Percentiles rank a stretch among this genome's conserved stretches.
phyloP scores from a whole-genome alignment of 2,888 invertebrate genomes.

The Antheraea yamamai region DNA sequence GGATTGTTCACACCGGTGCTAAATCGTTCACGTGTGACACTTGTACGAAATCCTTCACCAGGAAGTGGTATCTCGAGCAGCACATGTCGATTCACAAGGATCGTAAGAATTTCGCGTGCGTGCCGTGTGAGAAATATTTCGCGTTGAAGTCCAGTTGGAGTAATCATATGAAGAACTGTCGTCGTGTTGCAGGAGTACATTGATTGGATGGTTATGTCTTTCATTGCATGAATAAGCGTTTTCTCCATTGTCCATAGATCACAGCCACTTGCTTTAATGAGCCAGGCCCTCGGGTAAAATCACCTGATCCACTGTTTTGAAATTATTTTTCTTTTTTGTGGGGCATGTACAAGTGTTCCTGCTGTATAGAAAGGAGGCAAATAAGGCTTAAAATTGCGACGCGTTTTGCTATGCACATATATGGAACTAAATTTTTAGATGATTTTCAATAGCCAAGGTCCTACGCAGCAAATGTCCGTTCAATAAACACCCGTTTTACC shows the following conservation, averaged over 20 bases:
- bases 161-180: conserved; percentile 26
- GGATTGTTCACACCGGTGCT: conserved; percentile 27
- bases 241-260: not conserved
- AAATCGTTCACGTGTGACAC: conserved; percentile 21
- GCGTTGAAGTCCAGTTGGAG: conserved; percentile 24
- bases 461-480: too few relatives aligned
- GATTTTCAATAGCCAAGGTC: too few relatives aligned
- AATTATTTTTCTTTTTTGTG: too few relatives aligned
- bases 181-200: conserved; percentile 1
- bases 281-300: too few relatives aligned
- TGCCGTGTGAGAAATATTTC: conserved; percentile 26
- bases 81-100: conserved; percentile 40
- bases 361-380: too few relatives aligned
- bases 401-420: too few relatives aligned
- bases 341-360: too few relatives aligned
- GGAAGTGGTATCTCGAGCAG: conserved; percentile 33
- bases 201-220: not conserved
- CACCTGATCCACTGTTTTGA: too few relatives aligned
- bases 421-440: too few relatives aligned
- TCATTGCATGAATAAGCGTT: not conserved
- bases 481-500: too few relatives aligned
- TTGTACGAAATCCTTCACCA: conserved; percentile 31
- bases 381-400: too few relatives aligned
- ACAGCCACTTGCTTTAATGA: too few relatives aligned
- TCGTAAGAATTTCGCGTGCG: conserved; percentile 29